phyloP scores from a whole-genome alignment of 2,797 vertebrate species.

The Ibycter americanus region DNA sequence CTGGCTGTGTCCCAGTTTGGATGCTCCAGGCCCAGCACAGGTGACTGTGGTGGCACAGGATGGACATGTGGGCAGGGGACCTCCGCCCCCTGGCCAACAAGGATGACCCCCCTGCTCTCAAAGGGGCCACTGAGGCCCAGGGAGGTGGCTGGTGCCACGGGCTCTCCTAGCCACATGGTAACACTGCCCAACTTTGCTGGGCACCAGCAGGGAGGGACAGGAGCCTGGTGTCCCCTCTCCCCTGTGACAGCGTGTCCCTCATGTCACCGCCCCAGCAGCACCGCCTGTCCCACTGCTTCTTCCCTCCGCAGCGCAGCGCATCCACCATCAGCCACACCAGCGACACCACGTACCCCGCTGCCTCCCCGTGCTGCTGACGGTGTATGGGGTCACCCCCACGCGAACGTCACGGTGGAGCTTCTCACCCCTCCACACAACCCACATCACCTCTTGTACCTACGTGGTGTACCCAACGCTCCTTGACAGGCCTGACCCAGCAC shows the following conservation, averaged over 20 bases:
- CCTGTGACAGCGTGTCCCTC: not conserved
- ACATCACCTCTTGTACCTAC: not conserved
- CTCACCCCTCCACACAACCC: not conserved
- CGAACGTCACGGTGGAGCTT: not conserved
- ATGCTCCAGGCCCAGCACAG: rapidly evolving
- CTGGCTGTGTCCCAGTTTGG: rapidly evolving
- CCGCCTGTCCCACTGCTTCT: rapidly evolving
- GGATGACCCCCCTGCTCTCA: not conserved
- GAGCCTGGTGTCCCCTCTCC: no score
- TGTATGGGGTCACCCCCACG: not conserved
- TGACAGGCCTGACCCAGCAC: not conserved
- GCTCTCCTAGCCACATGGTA: not conserved
- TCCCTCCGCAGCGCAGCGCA: rapidly evolving
- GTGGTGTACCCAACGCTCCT: no score
- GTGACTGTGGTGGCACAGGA: not conserved
- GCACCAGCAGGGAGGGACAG: not conserved
- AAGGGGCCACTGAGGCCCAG: not conserved
- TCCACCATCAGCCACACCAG: not conserved
- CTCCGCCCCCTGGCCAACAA: no score
- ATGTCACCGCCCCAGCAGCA: not conserved
- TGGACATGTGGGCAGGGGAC: not conserved
- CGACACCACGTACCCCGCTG: rapidly evolving
- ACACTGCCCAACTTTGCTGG: not conserved
- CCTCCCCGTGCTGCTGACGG: rapidly evolving
- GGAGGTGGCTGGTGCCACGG: not conserved